Base-by-base conservation (phyloP, 92 coral and sea anemone species). In the Porites lobata region DNA sequence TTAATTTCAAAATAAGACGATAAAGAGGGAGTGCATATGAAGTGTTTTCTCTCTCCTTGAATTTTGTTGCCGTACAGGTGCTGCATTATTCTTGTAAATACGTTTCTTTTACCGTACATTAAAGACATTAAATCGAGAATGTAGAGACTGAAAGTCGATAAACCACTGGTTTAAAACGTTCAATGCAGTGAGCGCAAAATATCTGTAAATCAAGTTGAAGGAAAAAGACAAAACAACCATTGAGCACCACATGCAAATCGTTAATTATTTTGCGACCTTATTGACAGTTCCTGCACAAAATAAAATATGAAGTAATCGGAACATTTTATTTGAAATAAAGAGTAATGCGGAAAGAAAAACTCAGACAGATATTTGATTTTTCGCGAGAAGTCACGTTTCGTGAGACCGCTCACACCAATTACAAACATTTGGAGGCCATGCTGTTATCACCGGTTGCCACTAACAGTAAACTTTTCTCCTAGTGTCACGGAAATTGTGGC, bases 361-460 rank as follows among this genome's bases (percentile, higher is more conserved):
- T 17, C 57, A 69, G 26, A 10, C 43, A 14, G 51, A 51, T 26
- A 38, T 70, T 82, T 0, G 86, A 72, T 82, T 32, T n/a, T 29
- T 9, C 54, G 43, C 9, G 24, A 64, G 18, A 63, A 62, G 80
- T 84, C 74, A 52, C 71, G 73, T 75, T 84, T 84, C 87, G 87
- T 84, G 79, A 73, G 87, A 59, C 57, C 14, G 78, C 66, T 58
- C 74, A 65, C 62, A 84, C 73, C 87, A 73, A 84, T 84, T 62
- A 84, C 87, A 84, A 84, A 84, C 87, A 84, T 84, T 72, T 51
- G 47, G 87, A 52, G 54, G 72, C 80, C 87, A 74, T 84, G 87
- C 87, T 84, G 87, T 84, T 84, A n/a, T 56, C 32, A 84, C 87
- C 87, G 87, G 87, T 84, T 84, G 76, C 80, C 87, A 47, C 80